Percentiles rank a stretch among this genome's conserved stretches.
These are phyloP conservation scores for Hymenopus coronatus DNA, from an alignment of 2,888 invertebrate species.

Conservation along the genomic window DNA sequence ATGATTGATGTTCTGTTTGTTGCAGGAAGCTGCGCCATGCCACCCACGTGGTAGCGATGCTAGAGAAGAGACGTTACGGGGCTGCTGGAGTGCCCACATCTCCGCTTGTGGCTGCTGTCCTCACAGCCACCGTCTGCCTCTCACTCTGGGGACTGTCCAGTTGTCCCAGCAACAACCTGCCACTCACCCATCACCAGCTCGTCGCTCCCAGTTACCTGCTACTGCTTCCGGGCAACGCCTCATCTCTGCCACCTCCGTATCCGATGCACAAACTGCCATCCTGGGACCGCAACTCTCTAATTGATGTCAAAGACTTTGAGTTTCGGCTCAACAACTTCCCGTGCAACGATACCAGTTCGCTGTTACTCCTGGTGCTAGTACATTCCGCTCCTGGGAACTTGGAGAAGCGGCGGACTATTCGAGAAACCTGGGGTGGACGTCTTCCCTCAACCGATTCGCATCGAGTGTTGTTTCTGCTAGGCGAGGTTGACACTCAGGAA, in stretches of 20 bases:
- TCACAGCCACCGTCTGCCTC: slow-evolving; percentile 27
- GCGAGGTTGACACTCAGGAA: slow-evolving; percentile 48
- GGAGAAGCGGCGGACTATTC: slow-evolving; percentile 63
- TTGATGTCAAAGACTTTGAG: slow-evolving; percentile 60
- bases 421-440: slow-evolving; percentile 67
- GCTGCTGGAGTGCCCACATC: slow-evolving; percentile 16
- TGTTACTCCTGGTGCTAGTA: slow-evolving; percentile 62
- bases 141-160: slow-evolving; percentile 29
- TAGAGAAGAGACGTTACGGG: slow-evolving; percentile 29
- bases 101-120: slow-evolving; percentile 23
- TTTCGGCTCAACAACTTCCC: slow-evolving; percentile 60
- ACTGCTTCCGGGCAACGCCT: slow-evolving; percentile 30
- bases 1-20: not conserved
- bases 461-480: slow-evolving; percentile 63
- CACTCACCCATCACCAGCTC: not conserved
- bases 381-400: slow-evolving; percentile 67
- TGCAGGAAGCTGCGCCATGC: not conserved
- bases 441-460: not conserved
- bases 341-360: slow-evolving; percentile 49
- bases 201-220: slow-evolving; percentile 30
- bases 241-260: slow-evolving; percentile 29
- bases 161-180: not conserved
- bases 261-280: slow-evolving; percentile 35
- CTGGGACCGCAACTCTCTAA: slow-evolving; percentile 48
- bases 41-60: slow-evolving; percentile 9